Base-by-base conservation (phyloP, 1,140 invertebrate species). In the Drosophila dunni region DNA sequence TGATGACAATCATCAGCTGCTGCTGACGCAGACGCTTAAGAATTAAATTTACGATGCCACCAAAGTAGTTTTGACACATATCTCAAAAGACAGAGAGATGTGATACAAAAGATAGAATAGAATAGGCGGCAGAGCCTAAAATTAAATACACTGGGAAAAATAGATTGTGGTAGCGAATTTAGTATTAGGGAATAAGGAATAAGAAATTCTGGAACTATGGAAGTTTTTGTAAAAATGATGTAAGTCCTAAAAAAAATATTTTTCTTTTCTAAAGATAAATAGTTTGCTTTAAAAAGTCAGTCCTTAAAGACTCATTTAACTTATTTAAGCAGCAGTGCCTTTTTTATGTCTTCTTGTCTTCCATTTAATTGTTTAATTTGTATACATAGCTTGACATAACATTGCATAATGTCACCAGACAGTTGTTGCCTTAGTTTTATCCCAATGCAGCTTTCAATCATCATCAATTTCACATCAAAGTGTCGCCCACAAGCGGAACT, bases 381-480 rank as follows among this genome's bases (percentile, higher is more conserved):
- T 70, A 70, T 86, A 82, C 78, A 66, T 24, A 24, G 44, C 29
- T 53, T 7, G 48, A 62, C 44, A 56, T 24, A 62, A 62, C 57
- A 50, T 62, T 68, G 57, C 71, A 69, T 69, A 74, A 74, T 74
- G 71, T 42, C 11, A 11, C 38, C 29, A 60, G 74, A 13, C 38
- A 48, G 53, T 68, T 74, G 42, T 36, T 33, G 66, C 38, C 13
- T 34, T 33, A n/a, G n/a, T 17, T 10, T 66, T 56, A 46, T 46
- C 17, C 61, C 48, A 64, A 73, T 88, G 78, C 81, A 81, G 79
- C 81, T 78, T 79, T 91, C 90, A 91, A 91, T 91, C 90, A 91
- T 91, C 90, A 91, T 91, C 90, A 91, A 91, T 91, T 91, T 90
- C 90, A 69, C 90, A 91, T 91, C 91, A 91, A 91, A 90, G 90